A percentile compares a stretch with the other conserved stretches of the same genome.
Evolutionary conservation across 2,888 invertebrate genomes (phyloP).

Genomic region (Halictus quadricinctus): DNA sequence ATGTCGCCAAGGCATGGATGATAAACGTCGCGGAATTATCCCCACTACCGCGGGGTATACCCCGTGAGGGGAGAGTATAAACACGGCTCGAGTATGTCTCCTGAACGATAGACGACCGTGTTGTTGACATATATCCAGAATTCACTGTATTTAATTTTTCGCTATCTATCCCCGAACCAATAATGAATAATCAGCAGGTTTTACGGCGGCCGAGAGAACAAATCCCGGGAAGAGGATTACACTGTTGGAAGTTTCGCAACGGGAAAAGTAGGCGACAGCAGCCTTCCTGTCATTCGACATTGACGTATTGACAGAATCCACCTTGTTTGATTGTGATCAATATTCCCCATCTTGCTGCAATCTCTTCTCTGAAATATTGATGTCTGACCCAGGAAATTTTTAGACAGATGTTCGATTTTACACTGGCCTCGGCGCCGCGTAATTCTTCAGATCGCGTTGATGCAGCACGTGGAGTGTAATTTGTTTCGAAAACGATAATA

Average conservation of each 20-base stretch:
- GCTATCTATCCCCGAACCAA: background rate
- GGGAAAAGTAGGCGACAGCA: background rate
- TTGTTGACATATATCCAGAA: too few relatives aligned
- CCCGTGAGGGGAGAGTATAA: too few relatives aligned
- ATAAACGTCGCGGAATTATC: too few relatives aligned
- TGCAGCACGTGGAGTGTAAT: too few relatives aligned
- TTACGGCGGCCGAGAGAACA: background rate
- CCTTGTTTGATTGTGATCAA: conserved; percentile 12
- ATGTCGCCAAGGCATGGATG: too few relatives aligned
- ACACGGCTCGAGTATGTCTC: too few relatives aligned
- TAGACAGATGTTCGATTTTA: background rate
- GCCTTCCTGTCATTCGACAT: background rate
- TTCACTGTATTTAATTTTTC: background rate
- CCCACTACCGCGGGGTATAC: too few relatives aligned
- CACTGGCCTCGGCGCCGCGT: background rate
- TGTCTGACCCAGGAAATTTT: background rate
- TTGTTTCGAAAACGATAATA: too few relatives aligned
- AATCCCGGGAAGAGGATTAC: background rate
- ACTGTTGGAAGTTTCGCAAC: background rate
- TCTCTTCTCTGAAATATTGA: background rate
- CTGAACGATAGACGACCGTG: too few relatives aligned
- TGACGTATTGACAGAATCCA: conserved; percentile 29
- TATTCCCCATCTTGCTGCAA: conserved; percentile 13
- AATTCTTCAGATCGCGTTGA: background rate
- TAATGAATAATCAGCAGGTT: background rate